Base-by-base conservation (phyloP, 2,888 invertebrate genomes). In the Lithosia quadra region DNA sequence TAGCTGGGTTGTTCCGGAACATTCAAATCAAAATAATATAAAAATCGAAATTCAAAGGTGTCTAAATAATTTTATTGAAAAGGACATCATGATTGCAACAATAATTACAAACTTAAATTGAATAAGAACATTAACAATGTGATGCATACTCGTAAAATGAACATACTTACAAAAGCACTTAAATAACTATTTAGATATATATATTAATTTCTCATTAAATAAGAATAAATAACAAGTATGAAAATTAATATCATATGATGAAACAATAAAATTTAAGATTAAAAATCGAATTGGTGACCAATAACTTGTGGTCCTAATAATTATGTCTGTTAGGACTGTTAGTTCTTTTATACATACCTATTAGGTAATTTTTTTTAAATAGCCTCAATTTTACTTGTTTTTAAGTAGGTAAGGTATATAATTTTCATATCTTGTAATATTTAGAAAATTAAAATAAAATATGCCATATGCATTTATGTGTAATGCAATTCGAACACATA, bases 41-140 rank as follows among this genome's bases (percentile, higher is more conserved):
- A 21, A 7, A 62, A 62, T 9, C 28, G 8, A 13, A 21, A 33
- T 11, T 18, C 15, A 59, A 36, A 21, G 36, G 28, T 4, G 13
- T 63, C 11, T 21, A 21, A 53, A 53, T 63, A 28, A 21, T 53
- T 33, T 53, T 49, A 56, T 56, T 56, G 56, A 13, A 24, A 28
- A 22, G 13, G 2, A 56, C 56, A 56, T 56, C 56, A 56, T 56
- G 56, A 78, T 71, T 64, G 9, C 33, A 63, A 63, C 59, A 36
- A 43, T 21, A 18, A 62, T 63, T 67, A 62, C 1, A 24, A 61
- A 61, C 61, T 62, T 61, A 56, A 4, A 4, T 43, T 10, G 61
- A 67, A 39, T n/a, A 62, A 49, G 11, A 59, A 28, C 2, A 28
- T 28, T 28, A 28, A 28, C 28, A 28, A 28, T 53, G 33, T 34